These are phyloP conservation scores for Turnix velox DNA, from an alignment of 2,113 vertebrate species.

Conservation along the genomic window DNA sequence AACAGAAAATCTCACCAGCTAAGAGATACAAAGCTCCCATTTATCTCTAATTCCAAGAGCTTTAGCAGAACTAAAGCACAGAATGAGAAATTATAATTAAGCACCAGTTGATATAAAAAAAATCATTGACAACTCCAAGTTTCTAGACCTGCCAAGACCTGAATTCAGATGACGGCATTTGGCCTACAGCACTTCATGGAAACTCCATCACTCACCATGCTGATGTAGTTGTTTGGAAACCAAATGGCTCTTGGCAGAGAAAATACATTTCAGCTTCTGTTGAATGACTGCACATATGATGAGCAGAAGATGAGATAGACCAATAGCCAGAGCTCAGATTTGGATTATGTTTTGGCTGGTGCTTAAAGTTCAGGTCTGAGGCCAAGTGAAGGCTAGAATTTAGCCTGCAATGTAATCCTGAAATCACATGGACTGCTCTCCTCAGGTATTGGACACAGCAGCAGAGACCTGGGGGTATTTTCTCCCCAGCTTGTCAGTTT, in stretches of 20 bases:
- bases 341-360: conserved; percentile 45
- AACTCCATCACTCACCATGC: conserved; percentile 48
- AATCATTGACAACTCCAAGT: conserved; percentile 11
- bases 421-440: not conserved
- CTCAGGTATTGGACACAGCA: not conserved
- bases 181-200: conserved; percentile 53
- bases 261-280: conserved; percentile 53
- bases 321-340: not conserved
- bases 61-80: not conserved
- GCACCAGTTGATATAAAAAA: not conserved
- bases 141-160: conserved; percentile 49
- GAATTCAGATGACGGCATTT: conserved; percentile 49
- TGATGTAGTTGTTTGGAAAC: conserved; percentile 58
- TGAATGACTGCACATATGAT: conserved; percentile 57
- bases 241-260: conserved; percentile 17
- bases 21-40: not conserved
- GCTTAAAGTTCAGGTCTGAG: conserved; percentile 55
- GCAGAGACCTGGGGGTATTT: not conserved
- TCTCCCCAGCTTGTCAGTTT: not conserved
- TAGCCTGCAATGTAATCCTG: conserved; percentile 27
- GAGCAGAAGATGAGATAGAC: conserved; percentile 26
- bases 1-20: conserved; percentile 30
- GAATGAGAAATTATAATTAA: not conserved
- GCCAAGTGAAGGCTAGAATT: conserved; percentile 43
- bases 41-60: not conserved